Evolutionary conservation across 2,888 invertebrate genomes (phyloP).

Genomic region (Morpho deidamia): DNA sequence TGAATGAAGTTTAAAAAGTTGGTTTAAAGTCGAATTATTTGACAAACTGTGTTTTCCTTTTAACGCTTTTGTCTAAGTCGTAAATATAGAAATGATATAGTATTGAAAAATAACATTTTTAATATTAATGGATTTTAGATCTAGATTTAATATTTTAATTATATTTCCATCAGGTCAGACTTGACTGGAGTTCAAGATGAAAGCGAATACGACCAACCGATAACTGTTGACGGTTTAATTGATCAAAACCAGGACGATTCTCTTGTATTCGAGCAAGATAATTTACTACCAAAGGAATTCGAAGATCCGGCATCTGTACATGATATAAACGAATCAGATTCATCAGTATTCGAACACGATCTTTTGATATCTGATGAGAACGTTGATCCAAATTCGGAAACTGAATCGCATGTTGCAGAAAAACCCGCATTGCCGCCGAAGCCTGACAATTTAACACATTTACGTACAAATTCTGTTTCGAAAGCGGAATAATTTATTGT

Average conservation of each 20-base stretch:
- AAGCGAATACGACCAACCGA: constrained; percentile 9
- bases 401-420: constrained; percentile 24
- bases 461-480: constrained; percentile 26
- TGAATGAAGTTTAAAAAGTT: no score
- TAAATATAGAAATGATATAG: no score
- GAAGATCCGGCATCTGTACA: background rate
- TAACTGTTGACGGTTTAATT: background rate
- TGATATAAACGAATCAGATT: constrained; percentile 7
- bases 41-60: no score
- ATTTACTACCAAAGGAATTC: constrained; percentile 3
- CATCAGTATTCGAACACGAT: constrained; percentile 17
- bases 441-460: constrained; percentile 38
- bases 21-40: no score
- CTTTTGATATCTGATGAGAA: constrained; percentile 15
- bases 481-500: constrained; percentile 22
- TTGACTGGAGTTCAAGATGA: constrained; percentile 9
- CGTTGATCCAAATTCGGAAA: constrained; percentile 26
- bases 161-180: constrained; percentile 8
- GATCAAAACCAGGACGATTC: constrained; percentile 3
- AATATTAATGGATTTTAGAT: no score
- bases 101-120: no score
- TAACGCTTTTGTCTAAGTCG: no score
- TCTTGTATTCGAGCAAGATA: constrained; percentile 15
- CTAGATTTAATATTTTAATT: background rate
- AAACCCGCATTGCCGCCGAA: constrained; percentile 57